These are phyloP conservation scores for Vesta saturnalis DNA, from an alignment of 2,888 invertebrate genomes.

Conservation along the genomic window DNA sequence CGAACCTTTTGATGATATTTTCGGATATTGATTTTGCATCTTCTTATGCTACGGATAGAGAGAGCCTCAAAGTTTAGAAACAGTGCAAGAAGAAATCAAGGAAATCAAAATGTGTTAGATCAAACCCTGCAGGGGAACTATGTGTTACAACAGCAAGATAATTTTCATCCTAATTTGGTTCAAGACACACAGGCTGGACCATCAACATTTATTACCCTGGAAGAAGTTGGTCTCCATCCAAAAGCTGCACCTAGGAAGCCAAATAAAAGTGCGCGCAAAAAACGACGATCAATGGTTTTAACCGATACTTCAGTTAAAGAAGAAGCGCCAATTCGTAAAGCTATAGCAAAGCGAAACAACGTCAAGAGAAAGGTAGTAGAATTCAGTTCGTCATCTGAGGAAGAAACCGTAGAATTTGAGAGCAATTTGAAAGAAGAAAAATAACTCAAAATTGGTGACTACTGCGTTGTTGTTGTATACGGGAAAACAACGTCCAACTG, in stretches of 20 bases:
- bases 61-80: neutral
- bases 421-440: neutral
- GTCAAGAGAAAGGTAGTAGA: too few relatives aligned
- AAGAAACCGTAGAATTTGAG: neutral
- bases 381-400: too few relatives aligned
- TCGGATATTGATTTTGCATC: constrained; percentile 7
- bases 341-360: neutral
- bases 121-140: neutral
- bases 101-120: neutral
- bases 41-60: too few relatives aligned
- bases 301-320: neutral
- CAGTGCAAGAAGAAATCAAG: neutral
- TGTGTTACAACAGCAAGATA: too few relatives aligned
- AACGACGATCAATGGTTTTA: neutral
- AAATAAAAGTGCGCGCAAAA: too few relatives aligned
- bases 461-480: too few relatives aligned
- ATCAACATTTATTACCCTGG: too few relatives aligned
- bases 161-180: too few relatives aligned
- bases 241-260: too few relatives aligned
- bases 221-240: neutral
- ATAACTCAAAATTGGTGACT: neutral
- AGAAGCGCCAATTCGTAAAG: neutral
- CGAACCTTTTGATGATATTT: constrained; percentile 6
- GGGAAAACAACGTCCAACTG: neutral
- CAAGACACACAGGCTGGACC: too few relatives aligned